Evolutionary conservation across 1,140 invertebrate species (phyloP).

Genomic region (Caenorhabditis latens): DNA sequence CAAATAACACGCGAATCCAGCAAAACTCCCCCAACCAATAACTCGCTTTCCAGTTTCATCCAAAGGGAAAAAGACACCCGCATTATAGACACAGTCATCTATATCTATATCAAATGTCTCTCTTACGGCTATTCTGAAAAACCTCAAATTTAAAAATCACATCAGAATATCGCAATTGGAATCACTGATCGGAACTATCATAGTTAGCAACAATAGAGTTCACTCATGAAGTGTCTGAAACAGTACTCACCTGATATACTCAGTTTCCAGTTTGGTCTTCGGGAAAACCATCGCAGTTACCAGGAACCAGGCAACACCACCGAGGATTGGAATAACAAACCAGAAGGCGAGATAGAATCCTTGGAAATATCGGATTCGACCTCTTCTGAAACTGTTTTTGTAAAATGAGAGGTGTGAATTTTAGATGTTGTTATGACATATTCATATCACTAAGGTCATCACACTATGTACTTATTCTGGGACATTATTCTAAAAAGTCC

Average conservation of each 20-base stretch:
- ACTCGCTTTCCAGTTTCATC: not conserved
- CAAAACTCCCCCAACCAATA: not conserved
- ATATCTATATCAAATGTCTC: slow-evolving; percentile 2
- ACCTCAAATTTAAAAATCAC: not conserved
- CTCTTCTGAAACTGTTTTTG: not conserved
- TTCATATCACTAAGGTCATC: too few species aligned
- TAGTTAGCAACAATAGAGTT: too few species aligned
- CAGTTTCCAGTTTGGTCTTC: not conserved
- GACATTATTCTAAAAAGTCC: too few species aligned
- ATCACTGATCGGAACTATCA: too few species aligned
- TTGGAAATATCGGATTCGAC: not conserved
- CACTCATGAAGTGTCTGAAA: not conserved
- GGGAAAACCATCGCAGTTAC: not conserved
- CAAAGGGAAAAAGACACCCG: not conserved
- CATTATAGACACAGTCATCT: not conserved
- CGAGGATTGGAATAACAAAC: not conserved
- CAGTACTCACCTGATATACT: slow-evolving; percentile 11
- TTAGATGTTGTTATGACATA: too few species aligned
- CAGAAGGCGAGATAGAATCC: not conserved
- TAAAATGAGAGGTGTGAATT: too few species aligned
- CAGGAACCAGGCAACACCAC: not conserved
- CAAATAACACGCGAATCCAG: not conserved
- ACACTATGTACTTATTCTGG: too few species aligned
- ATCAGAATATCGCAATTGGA: too few species aligned
- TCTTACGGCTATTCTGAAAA: not conserved